phyloP scores from a whole-genome alignment of 92 coral and sea anemone genomes.

The Heteractis magnifica region DNA sequence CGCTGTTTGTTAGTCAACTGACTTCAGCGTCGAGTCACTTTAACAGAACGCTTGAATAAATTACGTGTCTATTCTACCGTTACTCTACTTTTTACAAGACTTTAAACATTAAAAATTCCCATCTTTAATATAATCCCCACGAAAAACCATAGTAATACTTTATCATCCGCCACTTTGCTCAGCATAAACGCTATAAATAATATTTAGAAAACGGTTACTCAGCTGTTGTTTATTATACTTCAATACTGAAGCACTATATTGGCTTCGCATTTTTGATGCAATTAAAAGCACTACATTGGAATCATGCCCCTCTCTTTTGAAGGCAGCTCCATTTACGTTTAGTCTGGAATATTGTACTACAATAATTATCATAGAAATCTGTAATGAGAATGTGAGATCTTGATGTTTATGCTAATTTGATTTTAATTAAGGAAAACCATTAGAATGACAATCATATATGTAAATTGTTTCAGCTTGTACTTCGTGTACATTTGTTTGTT shows the following conservation, averaged over 20 bases:
- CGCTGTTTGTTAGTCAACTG: not conserved
- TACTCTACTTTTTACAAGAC: not conserved
- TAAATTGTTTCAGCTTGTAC: not conserved
- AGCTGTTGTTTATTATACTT: not conserved
- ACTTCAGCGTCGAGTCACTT: slow-evolving; percentile 14
- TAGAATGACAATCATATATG: not conserved
- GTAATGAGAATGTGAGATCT: not conserved
- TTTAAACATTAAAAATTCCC: not conserved
- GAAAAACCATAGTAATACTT: not conserved
- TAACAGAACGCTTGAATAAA: slow-evolving; percentile 21
- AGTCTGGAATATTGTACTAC: not conserved
- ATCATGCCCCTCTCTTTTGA: not conserved
- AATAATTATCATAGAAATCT: not conserved
- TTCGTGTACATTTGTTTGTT: not conserved
- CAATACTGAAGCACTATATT: not conserved
- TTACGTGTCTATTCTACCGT: slow-evolving; percentile 8
- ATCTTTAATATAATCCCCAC: not conserved
- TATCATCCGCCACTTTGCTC: not conserved
- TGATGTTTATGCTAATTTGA: not conserved
- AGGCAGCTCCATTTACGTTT: not conserved
- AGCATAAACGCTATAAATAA: not conserved
- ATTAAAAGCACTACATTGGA: not conserved
- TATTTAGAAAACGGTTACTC: not conserved
- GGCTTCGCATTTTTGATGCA: not conserved
- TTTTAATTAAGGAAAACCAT: not conserved